These are phyloP conservation scores for Dendrocopos noguchii DNA, from an alignment of 2,113 vertebrate genomes.

Conservation along the genomic window DNA sequence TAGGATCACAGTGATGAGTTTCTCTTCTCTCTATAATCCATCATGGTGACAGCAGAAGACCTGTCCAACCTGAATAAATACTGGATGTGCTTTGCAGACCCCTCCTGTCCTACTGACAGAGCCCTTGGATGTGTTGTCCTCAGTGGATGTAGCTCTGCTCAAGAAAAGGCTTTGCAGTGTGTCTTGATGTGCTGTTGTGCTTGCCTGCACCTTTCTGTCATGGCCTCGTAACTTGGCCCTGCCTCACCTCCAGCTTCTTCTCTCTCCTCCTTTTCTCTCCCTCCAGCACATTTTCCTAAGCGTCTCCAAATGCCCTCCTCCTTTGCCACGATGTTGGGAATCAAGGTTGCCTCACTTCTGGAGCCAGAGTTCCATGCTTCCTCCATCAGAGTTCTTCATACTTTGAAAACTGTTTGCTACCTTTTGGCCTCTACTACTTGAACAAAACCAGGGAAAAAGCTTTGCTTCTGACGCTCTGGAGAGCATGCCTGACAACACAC, in stretches of 20 bases:
- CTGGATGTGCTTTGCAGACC: not conserved
- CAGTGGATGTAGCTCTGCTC: not conserved
- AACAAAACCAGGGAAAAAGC: not conserved
- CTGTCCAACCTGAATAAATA: not conserved
- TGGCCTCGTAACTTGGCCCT: not conserved
- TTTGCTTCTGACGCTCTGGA: not conserved
- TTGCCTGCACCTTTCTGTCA: not conserved
- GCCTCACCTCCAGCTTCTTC: not conserved
- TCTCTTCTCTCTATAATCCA: not conserved
- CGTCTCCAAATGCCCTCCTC: not conserved
- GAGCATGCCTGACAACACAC: fast-evolving
- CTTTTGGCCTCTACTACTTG: not conserved
- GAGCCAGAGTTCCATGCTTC: not conserved
- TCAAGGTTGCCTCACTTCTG: not conserved
- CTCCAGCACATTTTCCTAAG: not conserved
- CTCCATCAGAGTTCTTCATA: not conserved
- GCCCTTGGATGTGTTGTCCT: not conserved
- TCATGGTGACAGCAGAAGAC: not conserved
- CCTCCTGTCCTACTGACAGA: not conserved
- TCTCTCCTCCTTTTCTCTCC: not conserved
- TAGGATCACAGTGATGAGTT: not conserved
- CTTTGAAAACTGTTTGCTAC: not conserved
- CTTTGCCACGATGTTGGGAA: not conserved
- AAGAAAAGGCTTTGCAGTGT: not conserved
- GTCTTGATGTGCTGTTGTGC: not conserved